Conservation (phyloP, 2,888 invertebrate genomes). For the Drosophila leonis region DNA sequence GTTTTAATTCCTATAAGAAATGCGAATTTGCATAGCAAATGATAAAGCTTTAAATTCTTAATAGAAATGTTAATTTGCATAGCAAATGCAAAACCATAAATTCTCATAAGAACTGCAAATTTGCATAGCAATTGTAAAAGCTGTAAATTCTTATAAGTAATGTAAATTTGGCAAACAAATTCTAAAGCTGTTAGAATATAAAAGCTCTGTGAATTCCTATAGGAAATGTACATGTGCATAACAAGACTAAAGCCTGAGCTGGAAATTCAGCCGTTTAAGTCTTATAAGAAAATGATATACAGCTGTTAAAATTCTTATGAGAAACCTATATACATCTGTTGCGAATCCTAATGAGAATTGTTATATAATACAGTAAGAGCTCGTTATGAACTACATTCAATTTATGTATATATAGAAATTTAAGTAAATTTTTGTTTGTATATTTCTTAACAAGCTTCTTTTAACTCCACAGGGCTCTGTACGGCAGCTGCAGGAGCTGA, state of each 20-base stretch:
- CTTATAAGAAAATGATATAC: background rate
- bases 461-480: conserved; percentile 91
- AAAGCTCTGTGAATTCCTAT: background rate
- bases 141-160: too few species aligned
- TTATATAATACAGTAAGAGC: background rate
- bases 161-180: too few species aligned
- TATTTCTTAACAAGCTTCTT: background rate
- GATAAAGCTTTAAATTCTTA: too few species aligned
- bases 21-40: too few species aligned
- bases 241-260: background rate
- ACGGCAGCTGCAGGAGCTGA: conserved; percentile 94
- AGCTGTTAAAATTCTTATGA: background rate
- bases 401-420: background rate
- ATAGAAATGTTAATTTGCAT: too few species aligned
- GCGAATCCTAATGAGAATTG: background rate
- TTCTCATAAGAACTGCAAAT: too few species aligned
- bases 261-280: background rate
- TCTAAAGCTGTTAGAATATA: too few species aligned
- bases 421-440: too few species aligned
- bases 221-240: background rate
- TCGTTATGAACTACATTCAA: background rate
- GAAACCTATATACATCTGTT: background rate
- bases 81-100: too few species aligned
- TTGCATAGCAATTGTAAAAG: too few species aligned
- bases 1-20: too few species aligned